Evolutionary conservation across 2,888 invertebrate genomes (phyloP).

Genomic region (Dasypogon diadema): DNA sequence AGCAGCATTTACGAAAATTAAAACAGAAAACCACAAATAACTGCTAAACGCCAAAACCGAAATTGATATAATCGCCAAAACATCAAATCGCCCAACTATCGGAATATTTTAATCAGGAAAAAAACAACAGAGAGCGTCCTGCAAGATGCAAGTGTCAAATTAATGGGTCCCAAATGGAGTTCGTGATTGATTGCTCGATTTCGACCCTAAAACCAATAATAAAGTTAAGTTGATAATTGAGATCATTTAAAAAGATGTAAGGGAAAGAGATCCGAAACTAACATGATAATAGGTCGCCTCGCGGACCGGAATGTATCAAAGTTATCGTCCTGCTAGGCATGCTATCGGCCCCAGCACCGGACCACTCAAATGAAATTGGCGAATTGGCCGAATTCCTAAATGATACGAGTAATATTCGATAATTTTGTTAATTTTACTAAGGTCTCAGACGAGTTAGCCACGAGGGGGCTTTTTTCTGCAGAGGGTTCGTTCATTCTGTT

Average conservation of each 20-base stretch:
- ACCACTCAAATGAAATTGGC: too few species aligned
- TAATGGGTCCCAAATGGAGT: constrained; percentile 13
- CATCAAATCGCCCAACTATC: too few species aligned
- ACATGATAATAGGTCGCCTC: constrained; percentile 28
- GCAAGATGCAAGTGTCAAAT: constrained; percentile 40
- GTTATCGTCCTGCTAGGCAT: constrained; percentile 1
- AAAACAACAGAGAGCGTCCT: too few species aligned
- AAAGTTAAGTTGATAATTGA: constrained; percentile 70
- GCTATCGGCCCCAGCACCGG: background rate
- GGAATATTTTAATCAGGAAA: too few species aligned
- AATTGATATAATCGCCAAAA: too few species aligned
- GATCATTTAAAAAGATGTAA: constrained; percentile 52
- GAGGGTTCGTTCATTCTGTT: background rate
- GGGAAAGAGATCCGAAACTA: constrained; percentile 7
- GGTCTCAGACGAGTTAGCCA: constrained; percentile 20
- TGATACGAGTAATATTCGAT: constrained; percentile 45
- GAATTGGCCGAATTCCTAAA: constrained; percentile 21
- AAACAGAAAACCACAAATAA: too few species aligned
- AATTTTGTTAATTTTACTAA: constrained; percentile 31
- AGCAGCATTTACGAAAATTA: too few species aligned
- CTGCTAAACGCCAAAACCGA: too few species aligned
- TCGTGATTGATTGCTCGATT: constrained; percentile 36
- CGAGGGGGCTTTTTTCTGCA: constrained; percentile 7
- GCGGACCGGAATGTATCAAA: constrained; percentile 9
- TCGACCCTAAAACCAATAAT: constrained; percentile 65